phyloP scores from a whole-genome alignment of 2,888 invertebrate species.

The Ypsolopha scabrella region DNA sequence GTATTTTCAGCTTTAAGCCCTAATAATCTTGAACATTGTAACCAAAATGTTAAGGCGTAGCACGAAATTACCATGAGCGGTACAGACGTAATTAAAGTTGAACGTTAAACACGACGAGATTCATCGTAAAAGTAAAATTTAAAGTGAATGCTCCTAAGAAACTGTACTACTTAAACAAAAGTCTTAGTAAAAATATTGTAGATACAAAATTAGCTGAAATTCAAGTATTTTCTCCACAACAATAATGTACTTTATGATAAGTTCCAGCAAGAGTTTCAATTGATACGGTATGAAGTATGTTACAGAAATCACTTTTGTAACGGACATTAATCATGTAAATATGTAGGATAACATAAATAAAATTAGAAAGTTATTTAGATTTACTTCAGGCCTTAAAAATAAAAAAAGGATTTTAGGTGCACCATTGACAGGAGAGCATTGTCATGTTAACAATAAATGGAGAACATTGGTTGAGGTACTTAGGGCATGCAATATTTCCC shows the following conservation, averaged over 20 bases:
- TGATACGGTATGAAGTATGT: no score
- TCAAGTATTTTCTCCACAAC: not conserved
- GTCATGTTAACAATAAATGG: no score
- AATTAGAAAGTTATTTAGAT: not conserved
- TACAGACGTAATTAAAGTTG: conserved; percentile 50
- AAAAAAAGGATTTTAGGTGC: no score
- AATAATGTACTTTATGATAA: no score
- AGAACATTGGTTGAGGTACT: no score
- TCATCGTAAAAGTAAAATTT: conserved; percentile 33
- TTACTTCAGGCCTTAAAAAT: no score
- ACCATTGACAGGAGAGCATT: no score
- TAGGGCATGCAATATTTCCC: no score
- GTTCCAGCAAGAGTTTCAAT: no score
- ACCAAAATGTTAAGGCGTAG: conserved; percentile 41
- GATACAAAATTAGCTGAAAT: not conserved
- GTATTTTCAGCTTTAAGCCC: not conserved
- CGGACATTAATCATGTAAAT: no score
- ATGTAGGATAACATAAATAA: no score
- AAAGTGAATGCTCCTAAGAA: conserved; percentile 40
- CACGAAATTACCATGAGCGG: conserved; percentile 42
- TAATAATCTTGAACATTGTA: conserved; percentile 49
- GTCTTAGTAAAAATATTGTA: not conserved
- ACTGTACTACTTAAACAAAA: conserved; percentile 33
- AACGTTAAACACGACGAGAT: conserved; percentile 40
- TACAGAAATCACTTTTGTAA: no score